These are phyloP conservation scores for Chionodraco myersi DNA, from an alignment of 2,113 vertebrate species.

Conservation along the genomic window DNA sequence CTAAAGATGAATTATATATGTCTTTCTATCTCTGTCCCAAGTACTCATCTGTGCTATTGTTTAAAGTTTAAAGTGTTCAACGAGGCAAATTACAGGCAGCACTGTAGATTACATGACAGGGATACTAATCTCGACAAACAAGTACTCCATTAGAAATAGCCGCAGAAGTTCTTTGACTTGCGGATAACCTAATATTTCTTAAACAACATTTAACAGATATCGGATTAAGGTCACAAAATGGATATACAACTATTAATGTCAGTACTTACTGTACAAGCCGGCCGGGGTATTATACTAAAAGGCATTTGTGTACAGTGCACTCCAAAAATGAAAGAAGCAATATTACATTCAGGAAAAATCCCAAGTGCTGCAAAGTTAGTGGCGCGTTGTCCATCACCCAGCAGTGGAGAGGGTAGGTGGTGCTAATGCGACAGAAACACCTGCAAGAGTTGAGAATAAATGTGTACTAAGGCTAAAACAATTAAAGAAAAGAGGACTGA, in stretches of 20 bases:
- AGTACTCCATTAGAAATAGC: background rate
- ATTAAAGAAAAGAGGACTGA: too few relatives aligned
- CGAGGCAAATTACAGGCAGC: conserved; percentile 33
- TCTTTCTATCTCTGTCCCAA: background rate
- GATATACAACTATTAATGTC: background rate
- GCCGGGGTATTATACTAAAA: too few relatives aligned
- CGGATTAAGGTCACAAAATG: background rate
- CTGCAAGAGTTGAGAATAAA: too few relatives aligned
- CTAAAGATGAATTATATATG: background rate
- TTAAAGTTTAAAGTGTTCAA: background rate
- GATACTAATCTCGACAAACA: background rate
- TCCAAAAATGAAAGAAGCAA: too few relatives aligned
- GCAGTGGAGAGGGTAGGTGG: too few relatives aligned
- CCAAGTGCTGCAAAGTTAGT: too few relatives aligned
- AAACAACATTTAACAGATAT: background rate
- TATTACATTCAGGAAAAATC: too few relatives aligned
- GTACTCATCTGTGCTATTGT: conserved; percentile 18
- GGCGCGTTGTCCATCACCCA: too few relatives aligned
- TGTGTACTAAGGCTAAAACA: too few relatives aligned
- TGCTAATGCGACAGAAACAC: too few relatives aligned
- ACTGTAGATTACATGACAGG: background rate
- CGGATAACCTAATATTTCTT: background rate
- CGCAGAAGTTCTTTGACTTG: background rate
- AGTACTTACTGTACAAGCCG: background rate
- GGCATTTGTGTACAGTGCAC: too few relatives aligned